Conservation (phyloP, 35 echinoderm and acorn worm genomes). For the Lytechinus pictus region DNA sequence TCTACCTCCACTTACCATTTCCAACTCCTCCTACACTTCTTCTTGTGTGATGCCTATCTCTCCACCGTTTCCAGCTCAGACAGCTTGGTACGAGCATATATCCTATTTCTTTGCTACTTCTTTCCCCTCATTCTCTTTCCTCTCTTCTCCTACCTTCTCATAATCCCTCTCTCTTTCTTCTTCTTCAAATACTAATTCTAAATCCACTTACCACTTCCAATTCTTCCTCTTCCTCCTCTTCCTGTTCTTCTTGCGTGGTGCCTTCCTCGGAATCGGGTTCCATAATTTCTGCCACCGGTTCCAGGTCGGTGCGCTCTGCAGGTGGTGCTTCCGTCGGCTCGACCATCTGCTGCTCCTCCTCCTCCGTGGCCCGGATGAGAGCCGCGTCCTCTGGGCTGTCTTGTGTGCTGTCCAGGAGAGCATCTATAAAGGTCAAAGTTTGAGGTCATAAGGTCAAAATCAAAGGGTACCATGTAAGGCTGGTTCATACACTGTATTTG, state of each 20-base stretch:
- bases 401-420: constrained; percentile 44
- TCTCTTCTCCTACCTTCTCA: background rate
- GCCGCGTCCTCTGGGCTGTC: constrained; percentile 28
- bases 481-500: too few relatives aligned
- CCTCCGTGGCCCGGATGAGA: background rate
- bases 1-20: too few relatives aligned
- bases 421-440: constrained; percentile 11
- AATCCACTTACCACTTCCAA: background rate
- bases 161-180: background rate
- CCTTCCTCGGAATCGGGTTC: background rate
- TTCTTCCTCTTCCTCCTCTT: background rate
- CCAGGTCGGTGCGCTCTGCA: background rate
- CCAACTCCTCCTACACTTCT: too few relatives aligned
- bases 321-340: constrained; percentile 7
- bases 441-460: background rate
- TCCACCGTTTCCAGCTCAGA: too few relatives aligned
- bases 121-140: background rate
- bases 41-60: too few relatives aligned
- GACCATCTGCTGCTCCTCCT: background rate
- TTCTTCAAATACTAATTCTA: background rate
- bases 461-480: too few relatives aligned
- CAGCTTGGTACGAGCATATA: too few relatives aligned
- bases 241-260: background rate
- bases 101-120: background rate
- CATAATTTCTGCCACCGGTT: background rate